Evolutionary conservation across 2,888 invertebrate species (phyloP).

Genomic region (Cephus sareptanus): DNA sequence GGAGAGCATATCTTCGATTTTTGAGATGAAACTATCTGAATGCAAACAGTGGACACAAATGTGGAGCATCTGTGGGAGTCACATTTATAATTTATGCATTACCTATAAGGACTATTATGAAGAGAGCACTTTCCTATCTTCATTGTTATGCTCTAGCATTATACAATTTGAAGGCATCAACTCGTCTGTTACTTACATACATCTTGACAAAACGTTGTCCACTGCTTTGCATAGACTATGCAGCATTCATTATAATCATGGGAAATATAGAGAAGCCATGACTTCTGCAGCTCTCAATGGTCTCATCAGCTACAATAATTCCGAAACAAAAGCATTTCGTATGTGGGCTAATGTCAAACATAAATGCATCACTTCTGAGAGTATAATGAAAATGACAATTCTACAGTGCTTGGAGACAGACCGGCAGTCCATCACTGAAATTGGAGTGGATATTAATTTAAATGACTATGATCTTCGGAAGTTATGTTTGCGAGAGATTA

Average conservation of each 20-base stretch:
- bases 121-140: constrained; percentile 35
- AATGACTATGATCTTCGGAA: constrained; percentile 41
- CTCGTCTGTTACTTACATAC: background rate
- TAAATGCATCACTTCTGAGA: constrained; percentile 28
- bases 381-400: constrained; percentile 32
- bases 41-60: constrained; percentile 44
- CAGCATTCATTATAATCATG: constrained; percentile 20
- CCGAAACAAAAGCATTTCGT: constrained; percentile 47
- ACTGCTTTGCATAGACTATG: constrained; percentile 9
- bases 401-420: constrained; percentile 44
- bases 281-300: constrained; percentile 46
- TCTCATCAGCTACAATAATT: constrained; percentile 41
- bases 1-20: constrained; percentile 29
- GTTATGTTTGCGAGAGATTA: constrained; percentile 49
- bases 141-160: constrained; percentile 38
- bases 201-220: constrained; percentile 16
- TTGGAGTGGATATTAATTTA: constrained; percentile 42
- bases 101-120: constrained; percentile 36
- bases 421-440: constrained; percentile 28
- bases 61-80: constrained; percentile 43
- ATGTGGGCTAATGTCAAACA: constrained; percentile 54
- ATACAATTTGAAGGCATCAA: constrained; percentile 40
- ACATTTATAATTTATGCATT: constrained; percentile 48
- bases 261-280: constrained; percentile 49
- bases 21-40: constrained; percentile 31